These are phyloP conservation scores for Epinotia nisella DNA, from an alignment of 2,888 invertebrate species.

Conservation along the genomic window DNA sequence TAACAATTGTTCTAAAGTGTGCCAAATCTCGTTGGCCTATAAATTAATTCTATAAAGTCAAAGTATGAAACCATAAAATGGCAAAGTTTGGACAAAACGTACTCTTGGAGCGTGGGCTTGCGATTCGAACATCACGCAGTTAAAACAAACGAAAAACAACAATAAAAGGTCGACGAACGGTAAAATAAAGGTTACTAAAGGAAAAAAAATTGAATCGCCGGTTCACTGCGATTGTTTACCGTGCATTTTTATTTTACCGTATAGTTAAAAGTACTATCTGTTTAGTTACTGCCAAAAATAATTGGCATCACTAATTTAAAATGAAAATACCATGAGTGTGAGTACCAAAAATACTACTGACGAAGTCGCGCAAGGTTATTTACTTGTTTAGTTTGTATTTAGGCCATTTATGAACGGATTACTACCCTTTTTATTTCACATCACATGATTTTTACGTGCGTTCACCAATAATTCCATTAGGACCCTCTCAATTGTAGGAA, in stretches of 20 bases:
- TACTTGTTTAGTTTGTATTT: too few species aligned
- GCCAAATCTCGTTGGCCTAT: background rate
- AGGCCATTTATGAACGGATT: too few species aligned
- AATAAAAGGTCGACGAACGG: slow-evolving; percentile 17
- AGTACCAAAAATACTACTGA: too few species aligned
- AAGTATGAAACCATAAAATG: slow-evolving; percentile 31
- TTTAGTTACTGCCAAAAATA: background rate
- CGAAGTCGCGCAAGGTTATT: too few species aligned
- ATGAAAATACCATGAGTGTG: too few species aligned
- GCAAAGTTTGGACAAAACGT: slow-evolving; percentile 22
- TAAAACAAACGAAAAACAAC: slow-evolving; percentile 31
- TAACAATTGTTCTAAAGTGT: background rate
- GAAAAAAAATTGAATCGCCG: slow-evolving; percentile 16
- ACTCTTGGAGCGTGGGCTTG: background rate
- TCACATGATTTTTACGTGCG: too few species aligned
- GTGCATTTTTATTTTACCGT: slow-evolving; percentile 3
- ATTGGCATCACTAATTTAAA: background rate
- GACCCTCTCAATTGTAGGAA: too few species aligned
- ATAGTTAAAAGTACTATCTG: background rate
- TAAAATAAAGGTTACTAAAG: slow-evolving; percentile 15
- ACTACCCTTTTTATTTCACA: too few species aligned
- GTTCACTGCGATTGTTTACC: slow-evolving; percentile 4
- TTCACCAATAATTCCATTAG: too few species aligned
- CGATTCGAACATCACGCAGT: slow-evolving; percentile 15
- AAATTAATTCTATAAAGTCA: background rate